These are phyloP conservation scores for Rhabdomys dilectus DNA, from an alignment of 2,113 vertebrate species.

Conservation along the genomic window DNA sequence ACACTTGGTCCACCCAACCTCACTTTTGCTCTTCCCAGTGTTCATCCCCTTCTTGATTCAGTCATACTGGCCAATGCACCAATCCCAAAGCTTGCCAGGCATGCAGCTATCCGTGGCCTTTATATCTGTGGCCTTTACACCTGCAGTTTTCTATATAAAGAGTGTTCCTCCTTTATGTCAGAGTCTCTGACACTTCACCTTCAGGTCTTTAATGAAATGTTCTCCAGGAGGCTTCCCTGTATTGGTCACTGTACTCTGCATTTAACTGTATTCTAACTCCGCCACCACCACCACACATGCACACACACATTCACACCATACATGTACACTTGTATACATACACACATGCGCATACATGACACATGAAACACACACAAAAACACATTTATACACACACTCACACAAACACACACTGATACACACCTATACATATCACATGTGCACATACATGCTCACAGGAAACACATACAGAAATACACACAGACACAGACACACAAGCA, in stretches of 20 bases:
- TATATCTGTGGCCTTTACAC: background rate
- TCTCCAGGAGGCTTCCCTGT: background rate
- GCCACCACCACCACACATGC: background rate
- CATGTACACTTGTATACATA: background rate
- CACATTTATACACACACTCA: no score
- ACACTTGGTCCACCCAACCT: background rate
- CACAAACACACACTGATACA: background rate
- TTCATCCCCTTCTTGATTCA: background rate
- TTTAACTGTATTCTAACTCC: background rate
- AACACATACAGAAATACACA: background rate
- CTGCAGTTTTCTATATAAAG: background rate
- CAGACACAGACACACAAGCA: background rate
- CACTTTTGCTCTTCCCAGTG: background rate
- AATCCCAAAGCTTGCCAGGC: background rate
- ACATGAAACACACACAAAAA: background rate
- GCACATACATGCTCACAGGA: background rate
- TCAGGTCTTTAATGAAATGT: slow-evolving; percentile 3
- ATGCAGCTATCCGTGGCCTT: background rate
- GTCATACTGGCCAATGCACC: background rate
- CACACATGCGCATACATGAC: background rate
- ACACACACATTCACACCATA: background rate
- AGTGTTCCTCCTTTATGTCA: background rate
- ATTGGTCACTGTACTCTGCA: background rate
- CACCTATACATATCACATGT: background rate
- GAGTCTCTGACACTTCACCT: background rate